Conservation (phyloP, 1,140 invertebrate species). For the Cylas formicarius region DNA sequence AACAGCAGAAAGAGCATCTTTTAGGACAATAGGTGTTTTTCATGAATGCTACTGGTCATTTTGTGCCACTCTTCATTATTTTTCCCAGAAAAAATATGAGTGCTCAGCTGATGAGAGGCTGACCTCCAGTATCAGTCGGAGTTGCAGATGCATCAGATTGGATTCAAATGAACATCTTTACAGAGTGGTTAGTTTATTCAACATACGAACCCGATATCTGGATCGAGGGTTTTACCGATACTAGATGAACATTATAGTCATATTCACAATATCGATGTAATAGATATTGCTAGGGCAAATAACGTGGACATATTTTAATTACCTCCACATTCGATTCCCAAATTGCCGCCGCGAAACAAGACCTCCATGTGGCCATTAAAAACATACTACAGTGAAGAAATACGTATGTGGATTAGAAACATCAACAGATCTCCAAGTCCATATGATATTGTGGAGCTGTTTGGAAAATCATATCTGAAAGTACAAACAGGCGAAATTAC, state of each 20-base stretch:
- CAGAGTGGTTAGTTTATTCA: slow-evolving; percentile 23
- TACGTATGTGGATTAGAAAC: slow-evolving; percentile 18
- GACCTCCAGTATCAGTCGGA: slow-evolving; percentile 17
- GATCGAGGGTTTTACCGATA: slow-evolving; percentile 21
- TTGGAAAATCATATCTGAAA: slow-evolving; percentile 30
- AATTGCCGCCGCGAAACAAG: slow-evolving; percentile 33
- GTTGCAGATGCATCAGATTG: slow-evolving; percentile 16
- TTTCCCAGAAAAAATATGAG: slow-evolving; percentile 34
- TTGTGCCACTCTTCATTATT: slow-evolving; percentile 14
- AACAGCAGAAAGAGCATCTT: slow-evolving; percentile 45
- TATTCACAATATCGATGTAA: slow-evolving; percentile 25
- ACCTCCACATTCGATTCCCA: slow-evolving; percentile 31
- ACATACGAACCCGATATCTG: slow-evolving; percentile 16
- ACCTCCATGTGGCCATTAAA: slow-evolving; percentile 31
- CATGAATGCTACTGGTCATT: too few relatives aligned
- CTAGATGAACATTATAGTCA: slow-evolving; percentile 9
- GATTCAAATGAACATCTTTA: slow-evolving; percentile 26
- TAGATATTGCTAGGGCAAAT: slow-evolving; percentile 33
- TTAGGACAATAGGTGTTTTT: too few relatives aligned
- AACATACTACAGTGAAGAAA: slow-evolving; percentile 28
- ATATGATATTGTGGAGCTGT: slow-evolving; percentile 27
- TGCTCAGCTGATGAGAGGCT: slow-evolving; percentile 22
- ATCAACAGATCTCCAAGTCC: slow-evolving; percentile 9
- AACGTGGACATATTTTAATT: slow-evolving; percentile 33
- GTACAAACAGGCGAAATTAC: slow-evolving; percentile 27